Base-by-base conservation (phyloP, 2,888 invertebrate species). In the Danaus chrysippus region DNA sequence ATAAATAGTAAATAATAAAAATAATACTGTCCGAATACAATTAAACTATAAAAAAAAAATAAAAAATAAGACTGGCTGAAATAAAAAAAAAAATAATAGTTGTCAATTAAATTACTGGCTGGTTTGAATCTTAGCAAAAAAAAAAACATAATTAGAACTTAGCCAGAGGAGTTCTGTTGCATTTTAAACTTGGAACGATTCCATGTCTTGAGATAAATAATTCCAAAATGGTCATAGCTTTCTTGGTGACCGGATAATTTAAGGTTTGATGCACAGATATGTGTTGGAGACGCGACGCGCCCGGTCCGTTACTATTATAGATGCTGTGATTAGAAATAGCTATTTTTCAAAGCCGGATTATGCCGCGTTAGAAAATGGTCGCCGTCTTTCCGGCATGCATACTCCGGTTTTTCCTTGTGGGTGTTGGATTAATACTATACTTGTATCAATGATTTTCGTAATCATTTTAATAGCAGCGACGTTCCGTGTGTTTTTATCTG, bases 221-320 rank as follows among this genome's bases (percentile, higher is more conserved):
- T 75, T 75, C 74, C 79, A 77, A 81, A 78, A 77, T 80, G 82
- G 83, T 84, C 82, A 83, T 73, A 80, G 79, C 69, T 78, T 76
- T 69, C 68, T 62, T 69, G 68, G 72, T 82, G 87, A 85, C 81
- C 83, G 82, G 77, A 86, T 87, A 87, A 87, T 89, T 87, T 82
- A 85, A 76, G 67, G 68, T 74, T 82, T 81, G 83, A 85, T 82
- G 81, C 84, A 84, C 84, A 76, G 78, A 74, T 77, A 79, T 77
- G 78, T 79, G 78, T 75, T 81, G 81, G 81, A 81, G 81, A 80
- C 76, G 68, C 73, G 72, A 69, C 62, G 68, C 56, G 76, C 82
- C 84, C 79, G 79, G 84, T 85, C 77, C 62, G 72, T 78, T 34
- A 81, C 78, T 76, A 80, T 72, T 83, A 82, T 86, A 85, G 76